phyloP scores from a whole-genome alignment of 2,113 vertebrate species.

The Colaptes auratus region DNA sequence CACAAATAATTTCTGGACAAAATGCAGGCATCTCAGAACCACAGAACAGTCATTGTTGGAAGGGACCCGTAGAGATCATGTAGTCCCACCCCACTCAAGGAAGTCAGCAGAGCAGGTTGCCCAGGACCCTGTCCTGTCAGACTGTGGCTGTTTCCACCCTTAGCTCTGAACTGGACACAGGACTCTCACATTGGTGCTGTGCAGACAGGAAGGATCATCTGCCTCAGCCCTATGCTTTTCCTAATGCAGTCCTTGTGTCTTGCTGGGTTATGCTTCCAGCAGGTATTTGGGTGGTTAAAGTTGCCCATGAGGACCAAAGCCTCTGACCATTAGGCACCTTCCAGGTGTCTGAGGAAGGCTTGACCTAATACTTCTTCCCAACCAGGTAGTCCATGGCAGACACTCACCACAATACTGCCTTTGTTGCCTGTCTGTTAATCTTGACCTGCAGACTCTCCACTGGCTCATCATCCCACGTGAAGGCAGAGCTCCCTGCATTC shows the following conservation, averaged over 20 bases:
- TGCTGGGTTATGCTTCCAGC: neutral
- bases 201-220: neutral
- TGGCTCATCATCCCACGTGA: neutral
- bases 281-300: neutral
- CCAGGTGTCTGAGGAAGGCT: neutral
- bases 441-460: neutral
- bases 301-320: neutral
- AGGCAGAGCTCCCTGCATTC: neutral
- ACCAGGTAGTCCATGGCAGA: neutral
- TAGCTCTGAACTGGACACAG: neutral
- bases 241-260: neutral
- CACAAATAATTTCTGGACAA: neutral
- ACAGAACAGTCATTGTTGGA: neutral
- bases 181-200: neutral
- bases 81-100: too few relatives aligned
- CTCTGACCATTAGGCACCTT: neutral
- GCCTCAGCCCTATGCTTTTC: neutral
- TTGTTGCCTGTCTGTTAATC: neutral
- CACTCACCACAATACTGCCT: neutral
- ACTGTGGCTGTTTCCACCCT: too few relatives aligned
- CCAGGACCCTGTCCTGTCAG: neutral
- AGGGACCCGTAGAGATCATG: neutral
- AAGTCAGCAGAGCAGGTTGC: neutral
- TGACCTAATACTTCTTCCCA: neutral
- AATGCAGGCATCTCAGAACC: neutral